These are phyloP conservation scores for Cherax quadricarinatus DNA, from an alignment of 1,140 invertebrate genomes.

Conservation along the genomic window DNA sequence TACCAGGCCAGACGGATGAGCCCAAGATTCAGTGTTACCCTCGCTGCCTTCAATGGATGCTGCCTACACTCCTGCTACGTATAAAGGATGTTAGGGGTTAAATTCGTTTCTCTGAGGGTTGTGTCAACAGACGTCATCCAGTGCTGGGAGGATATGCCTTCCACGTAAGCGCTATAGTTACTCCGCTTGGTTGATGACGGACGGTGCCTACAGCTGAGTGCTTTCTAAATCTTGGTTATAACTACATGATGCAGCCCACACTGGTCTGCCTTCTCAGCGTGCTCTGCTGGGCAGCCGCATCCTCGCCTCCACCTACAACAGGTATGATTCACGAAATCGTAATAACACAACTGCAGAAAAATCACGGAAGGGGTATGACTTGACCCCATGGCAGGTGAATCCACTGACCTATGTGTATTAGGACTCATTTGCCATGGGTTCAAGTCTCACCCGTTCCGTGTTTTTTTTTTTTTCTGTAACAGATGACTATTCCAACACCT, in stretches of 20 bases:
- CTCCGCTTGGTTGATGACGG: neutral
- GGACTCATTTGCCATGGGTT: no score
- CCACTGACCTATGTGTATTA: no score
- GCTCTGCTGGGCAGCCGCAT: neutral
- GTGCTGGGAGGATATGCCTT: neutral
- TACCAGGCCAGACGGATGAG: neutral
- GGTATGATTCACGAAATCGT: neutral
- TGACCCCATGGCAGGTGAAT: no score
- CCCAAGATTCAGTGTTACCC: neutral
- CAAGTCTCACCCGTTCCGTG: no score
- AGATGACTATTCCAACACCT: no score
- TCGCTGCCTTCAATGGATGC: neutral
- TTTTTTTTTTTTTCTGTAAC: no score
- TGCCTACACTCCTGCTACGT: neutral
- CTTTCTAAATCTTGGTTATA: neutral
- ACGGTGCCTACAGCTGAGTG: neutral
- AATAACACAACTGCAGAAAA: no score
- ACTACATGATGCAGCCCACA: neutral
- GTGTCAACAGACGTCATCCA: neutral
- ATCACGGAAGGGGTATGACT: no score
- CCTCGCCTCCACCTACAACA: neutral
- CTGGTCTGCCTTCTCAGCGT: neutral
- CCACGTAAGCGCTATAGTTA: neutral
- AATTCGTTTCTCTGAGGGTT: neutral
- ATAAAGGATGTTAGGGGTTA: neutral